Percentiles rank a stretch among this genome's conserved stretches.
Evolutionary conservation across 2,113 vertebrate genomes (phyloP).

Genomic region (Poecile atricapillus): DNA sequence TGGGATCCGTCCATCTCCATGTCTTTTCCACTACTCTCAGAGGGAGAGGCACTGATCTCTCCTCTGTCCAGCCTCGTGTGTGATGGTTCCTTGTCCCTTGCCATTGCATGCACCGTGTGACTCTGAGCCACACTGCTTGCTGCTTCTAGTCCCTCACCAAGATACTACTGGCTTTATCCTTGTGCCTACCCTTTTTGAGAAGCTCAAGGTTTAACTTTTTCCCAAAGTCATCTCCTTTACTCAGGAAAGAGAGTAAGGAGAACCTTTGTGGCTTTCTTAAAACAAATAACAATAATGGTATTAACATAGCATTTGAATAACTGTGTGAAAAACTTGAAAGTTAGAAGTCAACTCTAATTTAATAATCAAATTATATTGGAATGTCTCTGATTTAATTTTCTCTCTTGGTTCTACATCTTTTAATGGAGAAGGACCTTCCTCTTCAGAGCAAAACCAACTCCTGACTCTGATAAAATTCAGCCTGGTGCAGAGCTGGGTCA

Average conservation of each 20-base stretch:
- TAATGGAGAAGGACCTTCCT: neutral
- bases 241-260: neutral
- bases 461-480: neutral
- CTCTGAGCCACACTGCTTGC: neutral
- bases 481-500: neutral
- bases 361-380: neutral
- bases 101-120: fast-evolving
- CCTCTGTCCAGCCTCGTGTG: neutral
- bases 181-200: neutral
- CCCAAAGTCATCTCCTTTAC: neutral
- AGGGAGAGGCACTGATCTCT: neutral
- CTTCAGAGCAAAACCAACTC: neutral
- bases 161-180: neutral
- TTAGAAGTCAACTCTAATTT: neutral
- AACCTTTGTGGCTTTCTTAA: neutral
- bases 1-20: neutral
- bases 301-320: neutral
- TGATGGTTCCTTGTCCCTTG: neutral
- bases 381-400: neutral
- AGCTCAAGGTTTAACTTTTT: neutral
- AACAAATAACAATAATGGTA: neutral
- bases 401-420: neutral
- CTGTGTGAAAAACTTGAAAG: neutral
- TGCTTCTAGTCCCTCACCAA: neutral
- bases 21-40: neutral